Base-by-base conservation (phyloP, 2,797 vertebrate species). In the Agapornis canus region DNA sequence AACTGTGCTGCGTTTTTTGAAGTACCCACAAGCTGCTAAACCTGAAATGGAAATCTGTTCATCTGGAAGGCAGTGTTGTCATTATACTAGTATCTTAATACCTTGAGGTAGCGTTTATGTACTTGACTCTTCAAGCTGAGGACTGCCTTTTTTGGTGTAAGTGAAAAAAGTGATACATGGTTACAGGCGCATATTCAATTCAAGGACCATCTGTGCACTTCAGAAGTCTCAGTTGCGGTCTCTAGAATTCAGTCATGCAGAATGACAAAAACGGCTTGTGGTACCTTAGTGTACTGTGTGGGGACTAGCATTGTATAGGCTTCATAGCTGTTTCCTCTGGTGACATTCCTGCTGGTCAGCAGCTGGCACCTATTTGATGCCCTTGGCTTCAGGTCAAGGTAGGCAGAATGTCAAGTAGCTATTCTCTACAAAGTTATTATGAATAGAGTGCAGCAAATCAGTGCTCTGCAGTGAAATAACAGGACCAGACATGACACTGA, bases 311-410 rank as follows among this genome's bases (percentile, higher is more conserved):
- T 78, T 2, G 1, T n/a, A 8, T 21, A 27, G 0, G 1, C n/a
- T n/a, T 78, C 1, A 0, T 85, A 61, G n/a, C 26, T 90, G 17
- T 52, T 89, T 65, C 73, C 56, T 82, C 66, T 79, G 51, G 11
- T 86, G 69, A 32, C 31, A 5, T 61, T n/a, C 42, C 42, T 65
- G 37, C 54, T 40, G 47, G 59, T 79, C 49, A 72, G 78, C 82
- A 89, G 65, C 72, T 3, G 1, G 66, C 47, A 42, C 63, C 59
- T 79, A 12, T 57, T 94, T 51, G 37, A 59, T 91, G 68, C 48
- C 51, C 11, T 77, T 85, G n/a, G 45, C 49, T 95, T 90, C 43
- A 18, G 42, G 68, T 89, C 35, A 45, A 40, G 66, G 71, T 66
- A 59, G 86, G 26, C 63, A 64, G 43, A 72, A 84, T 56, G 45